These are phyloP conservation scores for Lochmaea capreae DNA, from an alignment of 2,888 invertebrate genomes.

Conservation along the genomic window DNA sequence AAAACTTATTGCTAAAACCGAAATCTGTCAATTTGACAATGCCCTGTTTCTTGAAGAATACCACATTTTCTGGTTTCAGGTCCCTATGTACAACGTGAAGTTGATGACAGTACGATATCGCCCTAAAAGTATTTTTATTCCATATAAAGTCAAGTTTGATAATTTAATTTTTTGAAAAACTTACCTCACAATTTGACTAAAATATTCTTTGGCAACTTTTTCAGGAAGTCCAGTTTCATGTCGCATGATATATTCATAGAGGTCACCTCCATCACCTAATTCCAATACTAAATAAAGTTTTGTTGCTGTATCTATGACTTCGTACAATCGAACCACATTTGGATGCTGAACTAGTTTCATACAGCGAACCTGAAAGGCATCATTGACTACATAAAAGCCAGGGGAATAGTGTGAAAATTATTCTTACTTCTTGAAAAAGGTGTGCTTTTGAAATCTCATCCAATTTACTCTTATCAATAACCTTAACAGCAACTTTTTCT, in stretches of 20 bases:
- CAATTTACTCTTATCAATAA: constrained; percentile 98
- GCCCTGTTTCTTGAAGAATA: constrained; percentile 97
- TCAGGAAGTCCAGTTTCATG: constrained; percentile 91
- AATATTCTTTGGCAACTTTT: constrained; percentile 89
- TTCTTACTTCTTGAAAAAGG: constrained; percentile 91
- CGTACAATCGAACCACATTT: constrained; percentile 97
- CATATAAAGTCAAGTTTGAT: not conserved
- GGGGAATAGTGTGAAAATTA: too few relatives aligned
- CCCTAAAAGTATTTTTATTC: constrained; percentile 65
- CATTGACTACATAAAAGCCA: too few relatives aligned
- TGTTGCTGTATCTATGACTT: constrained; percentile 99
- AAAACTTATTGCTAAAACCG: constrained; percentile 95
- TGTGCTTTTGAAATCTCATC: constrained; percentile 96
- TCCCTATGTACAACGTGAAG: constrained; percentile 90
- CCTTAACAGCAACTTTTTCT: constrained; percentile 97
- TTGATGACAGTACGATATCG: constrained; percentile 98
- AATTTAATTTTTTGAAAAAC: not conserved
- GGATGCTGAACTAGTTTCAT: constrained; percentile 99
- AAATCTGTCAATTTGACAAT: constrained; percentile 99
- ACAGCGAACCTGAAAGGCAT: constrained; percentile 80
- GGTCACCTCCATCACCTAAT: constrained; percentile 97
- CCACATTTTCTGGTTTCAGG: constrained; percentile 99
- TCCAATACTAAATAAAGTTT: constrained; percentile 97
- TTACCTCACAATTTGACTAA: constrained; percentile 88
- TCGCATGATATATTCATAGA: constrained; percentile 98